These are phyloP conservation scores for Brachyopa scutellaris DNA, from an alignment of 2,888 invertebrate genomes.

Conservation along the genomic window DNA sequence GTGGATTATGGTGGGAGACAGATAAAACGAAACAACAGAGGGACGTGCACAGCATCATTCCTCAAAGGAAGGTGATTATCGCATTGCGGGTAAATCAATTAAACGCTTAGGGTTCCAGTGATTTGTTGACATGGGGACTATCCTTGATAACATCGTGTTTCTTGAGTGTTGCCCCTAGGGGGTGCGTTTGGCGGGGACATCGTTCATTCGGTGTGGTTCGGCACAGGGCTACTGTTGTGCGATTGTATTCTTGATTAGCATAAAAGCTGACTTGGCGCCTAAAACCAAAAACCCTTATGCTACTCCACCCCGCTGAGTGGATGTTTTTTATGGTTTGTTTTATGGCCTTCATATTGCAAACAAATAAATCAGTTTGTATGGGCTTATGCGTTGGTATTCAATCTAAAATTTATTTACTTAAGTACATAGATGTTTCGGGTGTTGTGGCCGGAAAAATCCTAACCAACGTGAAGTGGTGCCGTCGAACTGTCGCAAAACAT, in stretches of 20 bases:
- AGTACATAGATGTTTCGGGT: not conserved
- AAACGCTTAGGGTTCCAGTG: conserved; percentile 65
- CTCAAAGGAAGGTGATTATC: conserved; percentile 68
- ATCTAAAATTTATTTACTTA: conserved; percentile 14
- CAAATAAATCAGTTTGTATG: conserved; percentile 53
- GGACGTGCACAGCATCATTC: conserved; percentile 47
- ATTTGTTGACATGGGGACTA: conserved; percentile 68
- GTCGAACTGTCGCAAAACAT: conserved; percentile 5
- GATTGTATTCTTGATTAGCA: conserved; percentile 51
- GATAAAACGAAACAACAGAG: conserved; percentile 34
- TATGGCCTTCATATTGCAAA: conserved; percentile 59
- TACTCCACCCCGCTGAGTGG: not conserved
- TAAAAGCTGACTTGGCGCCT: conserved; percentile 65
- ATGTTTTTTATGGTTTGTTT: conserved; percentile 42
- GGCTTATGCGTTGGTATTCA: conserved; percentile 8
- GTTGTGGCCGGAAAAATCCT: not conserved
- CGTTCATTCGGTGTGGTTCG: no score
- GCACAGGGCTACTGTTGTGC: no score
- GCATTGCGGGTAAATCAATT: conserved; percentile 70
- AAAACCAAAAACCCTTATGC: conserved; percentile 46
- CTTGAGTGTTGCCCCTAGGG: conserved; percentile 2
- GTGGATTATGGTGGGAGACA: conserved; percentile 51
- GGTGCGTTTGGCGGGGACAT: no score
- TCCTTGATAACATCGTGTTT: conserved; percentile 55
- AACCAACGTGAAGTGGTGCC: conserved; percentile 16